Percentiles rank a stretch among this genome's conserved stretches.
Conservation (phyloP, 2,888 invertebrate genomes). For the Glaucopsyche alexis region DNA sequence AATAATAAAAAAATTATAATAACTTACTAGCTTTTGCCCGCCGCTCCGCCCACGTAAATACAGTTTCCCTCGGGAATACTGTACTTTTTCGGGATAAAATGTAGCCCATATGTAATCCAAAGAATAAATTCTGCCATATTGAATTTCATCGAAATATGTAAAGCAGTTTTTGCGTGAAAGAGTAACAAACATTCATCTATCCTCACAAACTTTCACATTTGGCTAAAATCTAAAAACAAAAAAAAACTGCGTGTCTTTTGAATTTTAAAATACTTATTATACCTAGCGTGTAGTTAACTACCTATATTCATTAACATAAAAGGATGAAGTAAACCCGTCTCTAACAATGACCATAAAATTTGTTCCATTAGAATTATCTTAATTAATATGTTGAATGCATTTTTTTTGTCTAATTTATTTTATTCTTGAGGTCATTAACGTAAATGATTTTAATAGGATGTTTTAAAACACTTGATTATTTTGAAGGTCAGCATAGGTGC, state of each 20-base stretch:
- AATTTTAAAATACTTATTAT: neutral
- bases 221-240: neutral
- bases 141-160: too few species aligned
- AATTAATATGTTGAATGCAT: conserved; percentile 5
- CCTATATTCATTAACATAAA: neutral
- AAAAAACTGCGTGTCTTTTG: neutral
- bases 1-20: too few species aligned
- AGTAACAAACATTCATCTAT: too few species aligned
- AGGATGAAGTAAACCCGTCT: neutral
- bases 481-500: neutral
- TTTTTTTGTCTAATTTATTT: neutral
- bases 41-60: too few species aligned
- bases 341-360: conserved; percentile 3
- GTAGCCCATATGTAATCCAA: too few species aligned
- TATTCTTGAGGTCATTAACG: neutral
- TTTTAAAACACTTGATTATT: neutral
- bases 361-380: conserved; percentile 18
- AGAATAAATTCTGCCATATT: too few species aligned
- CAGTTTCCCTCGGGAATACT: too few species aligned
- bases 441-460: neutral
- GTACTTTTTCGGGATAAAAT: too few species aligned
- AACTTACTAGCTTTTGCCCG: too few species aligned
- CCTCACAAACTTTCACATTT: too few species aligned
- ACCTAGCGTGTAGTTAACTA: neutral
- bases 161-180: too few species aligned